Evolutionary conservation across 2,797 vertebrate genomes (phyloP), one percentile per base, ranked within the genome.

Genomic region (Tenualosa ilisha): DNA sequence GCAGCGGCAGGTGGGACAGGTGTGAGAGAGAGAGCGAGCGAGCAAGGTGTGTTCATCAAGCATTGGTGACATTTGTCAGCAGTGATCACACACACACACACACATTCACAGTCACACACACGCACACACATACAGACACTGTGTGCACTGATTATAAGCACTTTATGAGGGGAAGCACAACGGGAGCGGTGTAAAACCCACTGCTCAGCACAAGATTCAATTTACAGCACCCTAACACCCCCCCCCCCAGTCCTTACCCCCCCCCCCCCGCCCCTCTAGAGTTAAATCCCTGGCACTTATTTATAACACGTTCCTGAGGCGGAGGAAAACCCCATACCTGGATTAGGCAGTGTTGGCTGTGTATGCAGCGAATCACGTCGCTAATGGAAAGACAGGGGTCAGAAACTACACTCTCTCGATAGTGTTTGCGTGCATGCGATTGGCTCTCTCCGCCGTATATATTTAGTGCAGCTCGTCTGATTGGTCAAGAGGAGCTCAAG

Each of bases 361-460:
- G 72, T 79, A 46, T 46, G 72, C 72, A 79, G 72, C 72, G 72
- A 79, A 79, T 79, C 72, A 79, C 37, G 37, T 79, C 17, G 72
- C 72, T 79, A 79, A 79, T 79, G 46, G 72, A 79, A 79, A 79
- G 37, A 79, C 72, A 61, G 79, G 61, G 61, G 84, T 84, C 75
- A 75, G 40, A 54, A 61, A 43, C 65, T 79, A 43, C 72, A 84
- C 56, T 84, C 56, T 72, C 53, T 82, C 43, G 51, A 53, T 31
- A 68, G 84, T 83, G 61, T 84, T 84, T 84, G 49, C 68, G 49
- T 81, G 83, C 40, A 43, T 9, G 22, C 56, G 81, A 88, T 83
- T 86, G 85, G 87, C 83, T 82, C 81, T 49, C 72, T 1, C 72
- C 2, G 17, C 17, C 20, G 40, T 46, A 12, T 79, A 79, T 79